Conservation (phyloP, 2,113 vertebrate genomes). For the Gila orcuttii region DNA sequence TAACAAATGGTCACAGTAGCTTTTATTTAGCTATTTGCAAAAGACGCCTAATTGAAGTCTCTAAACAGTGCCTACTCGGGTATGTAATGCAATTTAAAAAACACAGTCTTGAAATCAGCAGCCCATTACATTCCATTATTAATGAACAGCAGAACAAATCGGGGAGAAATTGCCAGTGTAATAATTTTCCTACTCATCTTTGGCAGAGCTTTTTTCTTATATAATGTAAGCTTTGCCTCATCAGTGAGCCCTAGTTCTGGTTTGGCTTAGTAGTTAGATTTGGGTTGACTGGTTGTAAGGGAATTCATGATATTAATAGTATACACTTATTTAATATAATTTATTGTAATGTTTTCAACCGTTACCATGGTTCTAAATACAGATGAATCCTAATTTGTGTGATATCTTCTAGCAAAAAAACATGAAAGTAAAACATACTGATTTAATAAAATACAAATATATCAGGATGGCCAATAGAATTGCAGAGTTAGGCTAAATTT, state of each 20-base stretch:
- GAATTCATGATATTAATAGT: not conserved
- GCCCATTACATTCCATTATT: slow-evolving; percentile 34
- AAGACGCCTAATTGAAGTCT: slow-evolving; percentile 62
- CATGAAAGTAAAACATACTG: not conserved
- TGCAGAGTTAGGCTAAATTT: not conserved
- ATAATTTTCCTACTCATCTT: slow-evolving; percentile 48
- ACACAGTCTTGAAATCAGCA: slow-evolving; percentile 46
- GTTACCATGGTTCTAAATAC: not conserved
- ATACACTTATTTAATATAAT: no score
- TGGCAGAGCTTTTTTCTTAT: slow-evolving; percentile 53
- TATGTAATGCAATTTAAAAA: slow-evolving; percentile 63
- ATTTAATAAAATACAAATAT: not conserved
- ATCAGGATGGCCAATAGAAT: not conserved
- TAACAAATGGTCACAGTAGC: slow-evolving; percentile 55
- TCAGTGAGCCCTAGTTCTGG: not conserved
- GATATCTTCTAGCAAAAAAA: no score
- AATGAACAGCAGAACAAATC: slow-evolving; percentile 52
- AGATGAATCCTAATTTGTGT: not conserved
- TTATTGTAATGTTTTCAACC: not conserved
- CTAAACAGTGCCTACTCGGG: slow-evolving; percentile 65
- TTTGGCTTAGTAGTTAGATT: not conserved
- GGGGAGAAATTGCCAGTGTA: slow-evolving; percentile 50
- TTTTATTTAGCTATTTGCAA: slow-evolving; percentile 52
- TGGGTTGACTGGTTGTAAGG: not conserved
- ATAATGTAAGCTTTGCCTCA: not conserved